Conservation (phyloP, 1,140 invertebrate species). For the Meteorus sp. region DNA sequence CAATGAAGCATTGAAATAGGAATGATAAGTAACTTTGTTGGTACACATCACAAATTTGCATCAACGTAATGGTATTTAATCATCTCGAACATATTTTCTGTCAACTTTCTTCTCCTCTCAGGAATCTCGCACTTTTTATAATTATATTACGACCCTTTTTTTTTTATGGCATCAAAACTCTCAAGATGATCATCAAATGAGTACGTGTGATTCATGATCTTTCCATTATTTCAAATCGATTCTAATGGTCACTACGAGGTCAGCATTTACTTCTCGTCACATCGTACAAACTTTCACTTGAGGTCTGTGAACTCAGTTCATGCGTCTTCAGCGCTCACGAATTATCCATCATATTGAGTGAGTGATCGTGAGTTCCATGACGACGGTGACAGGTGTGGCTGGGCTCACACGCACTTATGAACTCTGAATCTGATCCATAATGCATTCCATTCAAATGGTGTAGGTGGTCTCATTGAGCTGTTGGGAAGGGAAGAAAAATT, state of each 20-base stretch:
- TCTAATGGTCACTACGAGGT: conserved; percentile 10
- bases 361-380: not conserved
- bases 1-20: no score
- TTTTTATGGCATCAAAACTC: not conserved
- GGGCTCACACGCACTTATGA: not conserved
- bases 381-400: conserved; percentile 1
- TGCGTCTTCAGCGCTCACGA: no score
- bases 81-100: not conserved
- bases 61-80: not conserved
- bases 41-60: not conserved
- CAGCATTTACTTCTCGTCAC: conserved; percentile 15
- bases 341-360: not conserved
- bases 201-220: not conserved
- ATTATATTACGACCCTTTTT: not conserved
- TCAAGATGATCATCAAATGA: not conserved
- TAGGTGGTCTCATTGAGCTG: not conserved
- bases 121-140: no score
- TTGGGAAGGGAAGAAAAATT: no score
- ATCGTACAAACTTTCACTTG: conserved; percentile 44
- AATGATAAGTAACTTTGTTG: no score
- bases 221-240: not conserved
- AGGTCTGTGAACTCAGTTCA: conserved; percentile 42
- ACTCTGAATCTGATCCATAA: not conserved
- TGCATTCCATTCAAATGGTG: not conserved
- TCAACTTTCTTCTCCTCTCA: not conserved